phyloP scores from a whole-genome alignment of 2,797 vertebrate species.

The Microtus obscurus region DNA sequence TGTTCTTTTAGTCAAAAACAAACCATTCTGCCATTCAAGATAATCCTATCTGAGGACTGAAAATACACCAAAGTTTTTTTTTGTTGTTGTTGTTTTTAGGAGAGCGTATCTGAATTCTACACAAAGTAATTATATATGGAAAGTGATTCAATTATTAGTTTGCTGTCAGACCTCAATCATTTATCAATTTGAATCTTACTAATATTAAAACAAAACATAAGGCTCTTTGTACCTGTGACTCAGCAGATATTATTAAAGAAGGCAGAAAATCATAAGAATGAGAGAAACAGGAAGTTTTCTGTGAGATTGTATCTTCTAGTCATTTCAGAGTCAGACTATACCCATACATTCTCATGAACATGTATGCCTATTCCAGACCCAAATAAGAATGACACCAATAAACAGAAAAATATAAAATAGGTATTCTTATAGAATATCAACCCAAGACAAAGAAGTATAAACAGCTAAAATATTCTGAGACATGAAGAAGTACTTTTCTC shows the following conservation, averaged over 20 bases:
- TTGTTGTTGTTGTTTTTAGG: not conserved
- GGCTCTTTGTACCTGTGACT: not conserved
- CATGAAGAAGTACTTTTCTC: not conserved
- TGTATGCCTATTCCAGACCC: not conserved
- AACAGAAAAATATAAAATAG: not conserved
- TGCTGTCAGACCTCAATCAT: not conserved
- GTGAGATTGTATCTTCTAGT: not conserved
- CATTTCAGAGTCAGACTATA: not conserved
- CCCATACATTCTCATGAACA: not conserved
- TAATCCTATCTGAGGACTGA: not conserved
- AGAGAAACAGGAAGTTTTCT: not conserved
- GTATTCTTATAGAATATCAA: not conserved
- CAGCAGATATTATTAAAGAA: not conserved
- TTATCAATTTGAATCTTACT: not conserved
- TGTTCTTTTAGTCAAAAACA: not conserved
- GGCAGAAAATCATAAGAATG: not conserved
- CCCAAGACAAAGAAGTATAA: not conserved
- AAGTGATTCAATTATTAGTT: not conserved
- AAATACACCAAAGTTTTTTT: not conserved
- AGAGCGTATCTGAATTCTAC: not conserved
- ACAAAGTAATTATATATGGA: not conserved
- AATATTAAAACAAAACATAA: not conserved
- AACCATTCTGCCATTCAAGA: not conserved
- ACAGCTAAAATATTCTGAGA: not conserved
- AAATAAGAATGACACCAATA: not conserved